Evolutionary conservation across 2,113 vertebrate species (phyloP), one percentile per base, ranked within the genome.

Genomic region (Prionailurus bengalensis): DNA sequence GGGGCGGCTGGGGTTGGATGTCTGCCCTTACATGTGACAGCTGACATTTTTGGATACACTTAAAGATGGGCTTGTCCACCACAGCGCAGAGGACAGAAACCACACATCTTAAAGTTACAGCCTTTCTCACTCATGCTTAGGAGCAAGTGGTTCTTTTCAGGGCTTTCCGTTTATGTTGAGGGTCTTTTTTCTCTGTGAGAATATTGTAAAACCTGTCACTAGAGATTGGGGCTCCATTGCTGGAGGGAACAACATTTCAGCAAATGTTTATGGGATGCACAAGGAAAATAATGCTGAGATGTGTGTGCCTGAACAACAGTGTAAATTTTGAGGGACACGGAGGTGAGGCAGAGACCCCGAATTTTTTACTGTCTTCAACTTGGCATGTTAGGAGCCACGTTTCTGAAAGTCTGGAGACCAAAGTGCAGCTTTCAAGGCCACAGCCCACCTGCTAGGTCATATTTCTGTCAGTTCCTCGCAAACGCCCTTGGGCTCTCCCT

Each of bases 41-140:
- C 93, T 97, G 97, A 97, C 96, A 93, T 66, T 96, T 98, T 63
- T 94, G 92, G 89, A 96, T 83, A 94, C 93, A 97, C 80, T 98
- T 95, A 93, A 91, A 33, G 23, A 97, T 97, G 92, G 94, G 33
- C 88, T 96, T 86, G 91, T 91, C 89, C 70, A 63, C 48, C 82
- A 58, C 48, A 8, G 19, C 0, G 21, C 42, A 39, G 81, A 95
- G 93, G 93, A 97, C 74, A 84, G 91, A 98, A 97, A 97, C 65
- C 97, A 97, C 92, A 95, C 94, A 29, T 36, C 94, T 73, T 65
- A 61, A 91, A 95, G 90, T 85, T 74, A 73, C 0, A 82, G 61
- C 42, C 82, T 55, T 45, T 96, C 17, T 48, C 21, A 11, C 48
- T 36, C 11, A 4, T 12, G 58, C 29, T 79, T 48, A 36, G 80